Evolutionary conservation across 2,888 invertebrate species (phyloP), one percentile per base, ranked within the genome.

Genomic region (Drosophila diplacantha): DNA sequence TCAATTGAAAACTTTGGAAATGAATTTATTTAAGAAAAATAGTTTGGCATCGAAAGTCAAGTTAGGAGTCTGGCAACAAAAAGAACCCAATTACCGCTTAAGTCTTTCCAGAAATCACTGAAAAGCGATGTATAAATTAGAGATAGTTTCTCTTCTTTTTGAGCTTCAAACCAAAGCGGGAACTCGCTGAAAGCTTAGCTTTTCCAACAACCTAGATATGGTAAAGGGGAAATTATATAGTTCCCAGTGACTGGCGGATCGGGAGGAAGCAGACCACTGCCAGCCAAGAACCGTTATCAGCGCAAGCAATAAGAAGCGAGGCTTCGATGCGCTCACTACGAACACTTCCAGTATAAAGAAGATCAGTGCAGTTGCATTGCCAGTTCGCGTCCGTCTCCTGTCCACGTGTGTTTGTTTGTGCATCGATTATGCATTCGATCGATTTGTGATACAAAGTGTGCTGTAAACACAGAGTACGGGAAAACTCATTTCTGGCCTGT

Each of bases 211-310:
- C 39, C 62, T 34, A 41, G 41, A 41, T 41, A 60, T 34, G 26
- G 16, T 22, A 35, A 35, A 49, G 16, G 29, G 41, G 18, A 29
- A 31, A 26, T 6, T 18, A 8, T 31, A 18, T 5, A 20, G 8
- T 44, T 38, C 37, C 54, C 34, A 20, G 58, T 70, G 69, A 50
- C 49, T 58, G 59, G 16, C 49, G 31, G 46, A 44, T 38, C 32
- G 44, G 26, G 8, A 55, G 47, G 32, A 55, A 58, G 49, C 60
- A 61, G 52, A 31, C 20, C 18, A 20, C 29, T 18, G 29, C 34
- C 47, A 54, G 55, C 22, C 24, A 74, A 56, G 52, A 80, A 80
- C 77, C 77, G 77, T 77, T 77, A 82, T 82, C 77, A 76, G 76
- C 46, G 16, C n/a, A 16, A 43, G 43, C 58, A 72, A 71, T 55